These are phyloP conservation scores for Liparis tanakae DNA, from an alignment of 2,797 vertebrate genomes.

Conservation along the genomic window DNA sequence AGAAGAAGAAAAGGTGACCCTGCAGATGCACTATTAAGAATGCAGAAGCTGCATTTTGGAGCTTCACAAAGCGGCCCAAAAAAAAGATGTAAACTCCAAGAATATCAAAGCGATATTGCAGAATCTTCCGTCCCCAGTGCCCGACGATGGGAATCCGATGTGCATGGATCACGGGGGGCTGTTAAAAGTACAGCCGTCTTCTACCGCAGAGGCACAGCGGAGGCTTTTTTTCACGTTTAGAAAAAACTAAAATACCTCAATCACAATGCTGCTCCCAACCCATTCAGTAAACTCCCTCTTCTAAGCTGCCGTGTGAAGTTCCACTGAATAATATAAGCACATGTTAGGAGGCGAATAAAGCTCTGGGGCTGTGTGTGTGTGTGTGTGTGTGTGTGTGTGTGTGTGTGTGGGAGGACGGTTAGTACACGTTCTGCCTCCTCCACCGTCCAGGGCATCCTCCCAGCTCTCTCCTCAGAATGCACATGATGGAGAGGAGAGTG, in stretches of 20 bases:
- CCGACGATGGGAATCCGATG: conserved; percentile 51
- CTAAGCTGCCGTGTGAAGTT: conserved; percentile 71
- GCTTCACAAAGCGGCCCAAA: conserved; percentile 2
- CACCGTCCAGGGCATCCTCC: conserved; percentile 77
- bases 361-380: conserved; percentile 55
- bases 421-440: conserved; percentile 71
- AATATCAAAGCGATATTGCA: conserved; percentile 19
- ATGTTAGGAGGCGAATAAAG: conserved; percentile 68
- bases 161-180: conserved; percentile 50
- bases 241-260: conserved; percentile 28
- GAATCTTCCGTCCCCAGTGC: conserved; percentile 26
- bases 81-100: conserved; percentile 10
- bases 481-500: conserved; percentile 78
- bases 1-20: conserved; percentile 80
- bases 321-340: conserved; percentile 73
- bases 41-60: conserved; percentile 12
- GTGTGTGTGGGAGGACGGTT: conserved; percentile 55
- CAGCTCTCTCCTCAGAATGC: conserved; percentile 73
- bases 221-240: neutral
- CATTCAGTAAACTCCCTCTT: conserved; percentile 66
- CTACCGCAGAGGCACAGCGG: conserved; percentile 53
- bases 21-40: conserved; percentile 52
- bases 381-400: conserved; percentile 26
- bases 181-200: conserved; percentile 69
- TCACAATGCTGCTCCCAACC: conserved; percentile 59